Evolutionary conservation across 2,797 vertebrate species (phyloP).

Genomic region (Brotula barbata): DNA sequence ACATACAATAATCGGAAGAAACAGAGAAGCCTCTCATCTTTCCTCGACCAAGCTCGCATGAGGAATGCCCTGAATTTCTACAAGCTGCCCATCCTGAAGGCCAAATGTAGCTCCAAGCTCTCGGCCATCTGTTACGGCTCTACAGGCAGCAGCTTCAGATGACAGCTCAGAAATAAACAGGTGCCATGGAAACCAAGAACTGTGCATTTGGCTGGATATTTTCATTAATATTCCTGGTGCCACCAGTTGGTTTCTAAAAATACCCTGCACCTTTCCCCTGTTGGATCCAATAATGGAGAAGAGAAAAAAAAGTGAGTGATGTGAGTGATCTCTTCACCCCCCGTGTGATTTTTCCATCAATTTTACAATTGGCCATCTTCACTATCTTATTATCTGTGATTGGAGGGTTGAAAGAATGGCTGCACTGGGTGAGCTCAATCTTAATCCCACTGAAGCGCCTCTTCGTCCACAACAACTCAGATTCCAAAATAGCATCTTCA

Average conservation of each 20-base stretch:
- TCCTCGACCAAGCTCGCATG: constrained; percentile 10
- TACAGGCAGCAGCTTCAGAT: constrained; percentile 48
- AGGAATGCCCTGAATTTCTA: constrained; percentile 38
- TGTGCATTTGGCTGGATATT: constrained; percentile 2
- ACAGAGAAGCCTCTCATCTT: constrained; percentile 2
- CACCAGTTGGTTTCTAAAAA: constrained; percentile 46
- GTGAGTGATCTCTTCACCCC: constrained; percentile 27
- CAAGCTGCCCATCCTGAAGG: constrained; percentile 24
- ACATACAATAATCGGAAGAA: background rate
- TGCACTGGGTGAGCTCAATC: constrained; percentile 9
- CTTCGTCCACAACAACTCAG: constrained; percentile 37
- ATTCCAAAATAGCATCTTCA: constrained; percentile 44
- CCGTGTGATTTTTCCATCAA: constrained; percentile 58
- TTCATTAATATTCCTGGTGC: constrained; percentile 5
- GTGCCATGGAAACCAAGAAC: constrained; percentile 46
- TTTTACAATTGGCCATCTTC: constrained; percentile 33
- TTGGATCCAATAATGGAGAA: constrained; percentile 25
- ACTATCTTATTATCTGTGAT: constrained; percentile 13
- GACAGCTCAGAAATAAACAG: constrained; percentile 58
- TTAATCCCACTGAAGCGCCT: constrained; percentile 11
- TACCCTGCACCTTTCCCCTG: constrained; percentile 10
- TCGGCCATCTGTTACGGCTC: constrained; percentile 60
- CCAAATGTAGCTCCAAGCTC: constrained; percentile 29
- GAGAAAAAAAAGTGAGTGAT: constrained; percentile 15
- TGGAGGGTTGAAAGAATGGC: constrained; percentile 19